Conservation (phyloP, 2,888 invertebrate species). For the Lottia scabra region DNA sequence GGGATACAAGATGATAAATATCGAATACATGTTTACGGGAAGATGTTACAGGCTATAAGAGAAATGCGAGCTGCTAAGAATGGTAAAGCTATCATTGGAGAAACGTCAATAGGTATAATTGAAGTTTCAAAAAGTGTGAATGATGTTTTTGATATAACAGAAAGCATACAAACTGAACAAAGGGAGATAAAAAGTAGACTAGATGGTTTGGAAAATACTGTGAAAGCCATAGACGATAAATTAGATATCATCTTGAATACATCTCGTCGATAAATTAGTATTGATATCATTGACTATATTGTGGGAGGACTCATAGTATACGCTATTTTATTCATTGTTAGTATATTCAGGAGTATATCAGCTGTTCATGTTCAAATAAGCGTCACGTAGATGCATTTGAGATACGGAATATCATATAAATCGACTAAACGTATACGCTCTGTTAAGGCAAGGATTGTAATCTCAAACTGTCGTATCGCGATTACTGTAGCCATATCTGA, state of each 20-base stretch:
- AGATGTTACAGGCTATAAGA: constrained; percentile 43
- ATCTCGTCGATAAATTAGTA: background rate
- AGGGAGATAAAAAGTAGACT: constrained; percentile 38
- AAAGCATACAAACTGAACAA: constrained; percentile 42
- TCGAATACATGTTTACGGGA: constrained; percentile 43
- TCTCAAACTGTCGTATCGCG: too few species aligned
- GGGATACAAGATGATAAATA: constrained; percentile 23
- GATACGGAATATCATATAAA: too few species aligned
- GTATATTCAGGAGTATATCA: too few species aligned
- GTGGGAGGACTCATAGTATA: too few species aligned
- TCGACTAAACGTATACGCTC: too few species aligned
- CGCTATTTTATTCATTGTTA: too few species aligned
- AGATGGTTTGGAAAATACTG: constrained; percentile 39
- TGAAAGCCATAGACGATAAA: constrained; percentile 42
- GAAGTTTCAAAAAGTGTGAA: constrained; percentile 48
- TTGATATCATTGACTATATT: too few species aligned
- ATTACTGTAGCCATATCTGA: too few species aligned
- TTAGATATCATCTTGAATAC: constrained; percentile 34
- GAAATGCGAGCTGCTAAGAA: constrained; percentile 53
- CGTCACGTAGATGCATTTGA: too few species aligned
- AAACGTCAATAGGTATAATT: constrained; percentile 50
- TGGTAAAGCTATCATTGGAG: constrained; percentile 47
- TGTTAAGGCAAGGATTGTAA: too few species aligned
- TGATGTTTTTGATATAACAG: constrained; percentile 45
- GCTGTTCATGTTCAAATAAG: too few species aligned